Evolutionary conservation across 2,113 vertebrate genomes (phyloP), one percentile per base, ranked within the genome.

Genomic region (Gobius niger): DNA sequence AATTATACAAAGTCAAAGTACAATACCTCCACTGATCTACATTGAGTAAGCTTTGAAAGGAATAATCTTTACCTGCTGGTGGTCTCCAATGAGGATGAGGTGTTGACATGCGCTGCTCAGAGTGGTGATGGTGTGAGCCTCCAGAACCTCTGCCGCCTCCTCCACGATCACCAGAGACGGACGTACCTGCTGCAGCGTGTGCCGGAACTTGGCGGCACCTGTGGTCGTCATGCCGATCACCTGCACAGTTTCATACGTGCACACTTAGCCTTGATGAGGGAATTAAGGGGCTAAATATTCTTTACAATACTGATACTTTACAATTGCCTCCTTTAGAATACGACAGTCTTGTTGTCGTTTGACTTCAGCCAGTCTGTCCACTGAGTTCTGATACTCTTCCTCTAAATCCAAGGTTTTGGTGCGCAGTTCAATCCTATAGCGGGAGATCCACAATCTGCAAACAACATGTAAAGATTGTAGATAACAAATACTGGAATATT

Each of bases 221-320:
- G 97, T 98, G 76, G 96, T 99, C 13, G 97, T 98, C 97, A 99
- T 97, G 51, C 96, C 97, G 24, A 98, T 91, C n/a, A 99, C 88
- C 79, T 89, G 53, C 41, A 73, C 0, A 59, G 8, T 15, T 47
- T 57, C 7, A 40, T 5, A 9, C 5, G 12, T 24, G 4, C 12
- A 40, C 11, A 40, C 6, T 40, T 14, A 15, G 11, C 4, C 12
- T 57, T 57, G 2, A 12, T 40, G 11, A n/a, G n/a, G n/a, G n/a
- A n/a, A n/a, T n/a, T n/a, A n/a, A n/a, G n/a, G n/a, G n/a, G n/a
- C n/a, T n/a, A n/a, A n/a, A 41, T 59, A 59, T 13, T 41, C 9
- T 64, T 18, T 70, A 49, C 7, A 4, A 13, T 16, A 53, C 14
- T 34, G 7, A 51, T 49, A 71, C 56, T n/a, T 47, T 85, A 91